These are phyloP conservation scores for Antitype chi DNA, from an alignment of 2,888 invertebrate species.

Conservation along the genomic window DNA sequence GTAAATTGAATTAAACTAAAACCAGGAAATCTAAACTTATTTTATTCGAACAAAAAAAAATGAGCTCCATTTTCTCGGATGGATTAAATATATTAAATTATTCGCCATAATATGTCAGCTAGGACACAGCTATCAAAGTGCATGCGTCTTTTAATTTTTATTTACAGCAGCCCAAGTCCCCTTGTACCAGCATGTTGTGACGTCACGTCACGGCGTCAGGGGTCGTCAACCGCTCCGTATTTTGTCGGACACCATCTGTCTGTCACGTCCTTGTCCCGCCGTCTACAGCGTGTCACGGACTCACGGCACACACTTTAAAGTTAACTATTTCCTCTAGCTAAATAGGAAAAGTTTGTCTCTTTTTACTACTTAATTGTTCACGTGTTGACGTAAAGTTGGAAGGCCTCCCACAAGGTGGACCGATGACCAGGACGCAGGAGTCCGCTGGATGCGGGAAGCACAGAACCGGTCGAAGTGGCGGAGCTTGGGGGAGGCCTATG, in stretches of 20 bases:
- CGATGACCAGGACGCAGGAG: no score
- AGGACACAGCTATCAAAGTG: neutral
- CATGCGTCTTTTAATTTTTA: neutral
- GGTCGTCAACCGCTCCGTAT: conserved; percentile 52
- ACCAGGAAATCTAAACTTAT: no score
- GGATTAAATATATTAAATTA: neutral
- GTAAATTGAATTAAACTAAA: no score
- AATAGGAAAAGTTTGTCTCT: neutral
- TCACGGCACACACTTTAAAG: conserved; percentile 2
- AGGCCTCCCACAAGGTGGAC: no score
- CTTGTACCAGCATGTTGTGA: conserved; percentile 10
- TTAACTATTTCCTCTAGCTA: neutral
- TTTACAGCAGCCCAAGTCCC: neutral
- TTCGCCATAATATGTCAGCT: neutral
- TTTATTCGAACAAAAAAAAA: no score
- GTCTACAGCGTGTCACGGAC: conserved; percentile 9
- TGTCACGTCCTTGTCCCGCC: conserved; percentile 40
- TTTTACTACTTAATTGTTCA: neutral
- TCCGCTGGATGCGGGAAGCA: no score
- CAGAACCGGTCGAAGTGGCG: no score
- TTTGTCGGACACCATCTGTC: conserved; percentile 33
- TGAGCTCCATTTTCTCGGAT: no score
- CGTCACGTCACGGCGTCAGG: conserved; percentile 30
- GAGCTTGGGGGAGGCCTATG: no score
- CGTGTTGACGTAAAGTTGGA: no score